phyloP scores from a whole-genome alignment of 2,113 vertebrate genomes.

The Podiceps cristatus region DNA sequence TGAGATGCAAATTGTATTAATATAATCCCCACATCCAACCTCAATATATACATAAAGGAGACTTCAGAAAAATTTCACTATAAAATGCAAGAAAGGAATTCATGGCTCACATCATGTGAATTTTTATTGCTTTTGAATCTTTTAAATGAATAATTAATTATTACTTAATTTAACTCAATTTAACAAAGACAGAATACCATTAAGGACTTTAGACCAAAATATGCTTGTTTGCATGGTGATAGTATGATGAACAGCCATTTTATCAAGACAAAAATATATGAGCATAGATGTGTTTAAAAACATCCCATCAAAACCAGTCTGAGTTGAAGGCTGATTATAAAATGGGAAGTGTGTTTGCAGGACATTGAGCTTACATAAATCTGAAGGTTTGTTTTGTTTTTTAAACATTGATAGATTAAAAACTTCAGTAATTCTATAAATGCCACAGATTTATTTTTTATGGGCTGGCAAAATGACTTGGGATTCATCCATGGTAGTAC shows the following conservation, averaged over 20 bases:
- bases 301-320: neutral
- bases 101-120: neutral
- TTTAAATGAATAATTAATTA: neutral
- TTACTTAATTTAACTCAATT: neutral
- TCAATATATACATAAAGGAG: neutral
- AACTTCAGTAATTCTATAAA: neutral
- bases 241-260: neutral
- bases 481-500: neutral
- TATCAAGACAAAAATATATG: neutral
- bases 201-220: neutral
- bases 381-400: neutral
- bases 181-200: neutral
- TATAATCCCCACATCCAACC: rapidly evolving
- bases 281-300: neutral
- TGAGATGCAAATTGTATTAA: neutral
- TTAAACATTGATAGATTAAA: neutral
- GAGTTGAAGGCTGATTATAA: neutral
- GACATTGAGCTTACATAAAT: neutral
- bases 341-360: neutral
- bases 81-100: neutral
- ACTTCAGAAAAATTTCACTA: neutral
- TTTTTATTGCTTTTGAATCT: neutral
- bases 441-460: neutral
- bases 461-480: neutral
- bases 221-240: neutral